Evolutionary conservation across 2,113 vertebrate genomes (phyloP), one percentile per base, ranked within the genome.

Genomic region (Lagopus leucura): DNA sequence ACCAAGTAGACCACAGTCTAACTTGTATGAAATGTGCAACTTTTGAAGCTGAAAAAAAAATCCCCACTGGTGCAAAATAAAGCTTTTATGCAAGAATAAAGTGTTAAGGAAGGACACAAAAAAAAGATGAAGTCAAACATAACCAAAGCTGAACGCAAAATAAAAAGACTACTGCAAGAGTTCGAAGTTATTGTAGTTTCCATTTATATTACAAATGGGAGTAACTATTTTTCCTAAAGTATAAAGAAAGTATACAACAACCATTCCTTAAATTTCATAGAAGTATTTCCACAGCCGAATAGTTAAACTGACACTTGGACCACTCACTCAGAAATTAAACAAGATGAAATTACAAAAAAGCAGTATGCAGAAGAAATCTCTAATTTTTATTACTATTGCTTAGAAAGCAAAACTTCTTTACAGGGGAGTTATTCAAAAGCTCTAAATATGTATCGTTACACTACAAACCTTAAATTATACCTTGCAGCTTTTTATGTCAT

Each of bases 41-140:
- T 88, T 81, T 71, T 93, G 91, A 89, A 94, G 66, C 42, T 70
- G 54, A 70, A 86, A 90, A 84, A 78, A 90, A 8, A 6, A 24
- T 25, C 42, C 27, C 24, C 38, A 72, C 6, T 72, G 24, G 14
- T 86, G 54, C 72, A 86, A 30, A 86, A 10, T 54, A 45, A 88
- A 67, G 61, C 22, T 77, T 83, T 47, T 38, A 18, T 17, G 54
- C 42, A 87, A 77, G 48, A 90, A 50, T 55, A 86, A 90, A 81
- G 22, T 34, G 27, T 25, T 24, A 50, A 24, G 48, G 48, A 50
- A 50, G 48, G 12, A 17, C 13, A 19, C 43, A 72, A 89, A 66
- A 52, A 40, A 79, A 90, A 88, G 36, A 61, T 30, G 45, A 82
- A 77, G 50, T n/a, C 25, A 94, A 77, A 93, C 13, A 78, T 2